Conservation (phyloP, 2,888 invertebrate genomes). For the Agrochola circellaris region DNA sequence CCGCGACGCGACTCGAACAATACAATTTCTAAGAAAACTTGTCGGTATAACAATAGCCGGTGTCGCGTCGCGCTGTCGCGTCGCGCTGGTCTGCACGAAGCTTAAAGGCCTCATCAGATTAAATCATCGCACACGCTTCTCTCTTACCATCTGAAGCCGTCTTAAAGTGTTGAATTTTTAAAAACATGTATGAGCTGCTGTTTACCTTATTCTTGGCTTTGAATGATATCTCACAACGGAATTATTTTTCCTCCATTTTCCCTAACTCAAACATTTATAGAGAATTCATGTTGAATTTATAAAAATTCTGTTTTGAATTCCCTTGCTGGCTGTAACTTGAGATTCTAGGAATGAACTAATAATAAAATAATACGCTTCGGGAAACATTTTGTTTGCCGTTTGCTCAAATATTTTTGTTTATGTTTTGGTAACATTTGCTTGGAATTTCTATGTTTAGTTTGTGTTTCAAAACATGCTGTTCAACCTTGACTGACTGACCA, state of each 20-base stretch:
- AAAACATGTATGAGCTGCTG: slow-evolving; percentile 46
- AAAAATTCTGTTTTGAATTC: slow-evolving; percentile 54
- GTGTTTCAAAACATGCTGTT: not conserved
- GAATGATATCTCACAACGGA: slow-evolving; percentile 52
- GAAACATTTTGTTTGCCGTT: slow-evolving; percentile 17
- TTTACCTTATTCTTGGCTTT: slow-evolving; percentile 49
- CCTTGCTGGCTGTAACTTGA: slow-evolving; percentile 34
- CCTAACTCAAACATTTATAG: slow-evolving; percentile 44
- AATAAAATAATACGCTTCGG: slow-evolving; percentile 47
- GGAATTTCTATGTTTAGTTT: slow-evolving; percentile 37
- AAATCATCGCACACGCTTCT: not conserved
- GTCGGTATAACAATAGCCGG: no score
- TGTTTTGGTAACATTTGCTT: slow-evolving; percentile 12
- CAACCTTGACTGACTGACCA: not conserved
- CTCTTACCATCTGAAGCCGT: not conserved
- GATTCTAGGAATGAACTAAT: slow-evolving; percentile 53
- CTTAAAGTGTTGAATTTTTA: slow-evolving; percentile 55
- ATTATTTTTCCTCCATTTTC: slow-evolving; percentile 53
- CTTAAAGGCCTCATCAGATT: not conserved
- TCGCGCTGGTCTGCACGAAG: no score
- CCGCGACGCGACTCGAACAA: no score
- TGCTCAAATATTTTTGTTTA: slow-evolving; percentile 27
- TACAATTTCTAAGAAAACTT: no score
- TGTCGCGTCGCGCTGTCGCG: no score
- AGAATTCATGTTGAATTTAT: slow-evolving; percentile 47